Evolutionary conservation across 2,113 vertebrate genomes (phyloP).

Genomic region (Leptobrachium leishanense): DNA sequence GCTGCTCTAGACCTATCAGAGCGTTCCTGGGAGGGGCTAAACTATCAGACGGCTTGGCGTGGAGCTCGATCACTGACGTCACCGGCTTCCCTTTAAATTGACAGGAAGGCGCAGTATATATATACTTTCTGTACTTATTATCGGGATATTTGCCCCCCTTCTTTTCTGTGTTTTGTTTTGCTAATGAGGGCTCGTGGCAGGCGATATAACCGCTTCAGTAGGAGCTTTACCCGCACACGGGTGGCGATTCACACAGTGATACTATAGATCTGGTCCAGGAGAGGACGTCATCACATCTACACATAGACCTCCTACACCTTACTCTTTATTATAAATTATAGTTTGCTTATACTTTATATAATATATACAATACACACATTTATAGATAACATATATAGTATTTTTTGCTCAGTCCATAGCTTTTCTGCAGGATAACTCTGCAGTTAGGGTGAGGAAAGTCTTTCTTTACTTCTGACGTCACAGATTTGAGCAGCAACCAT

Average conservation of each 20-base stretch:
- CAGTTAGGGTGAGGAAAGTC: no score
- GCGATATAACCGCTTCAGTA: conserved; percentile 42
- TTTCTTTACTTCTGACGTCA: neutral
- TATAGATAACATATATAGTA: neutral
- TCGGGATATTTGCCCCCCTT: neutral
- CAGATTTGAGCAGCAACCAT: conserved; percentile 15
- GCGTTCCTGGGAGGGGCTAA: neutral
- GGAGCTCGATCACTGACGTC: conserved; percentile 13
- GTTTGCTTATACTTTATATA: neutral
- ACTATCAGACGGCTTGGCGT: neutral
- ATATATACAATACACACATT: neutral
- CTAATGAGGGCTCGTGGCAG: conserved; percentile 41
- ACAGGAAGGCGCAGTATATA: neutral
- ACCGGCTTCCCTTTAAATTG: neutral
- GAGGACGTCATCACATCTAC: neutral
- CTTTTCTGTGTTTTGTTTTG: neutral
- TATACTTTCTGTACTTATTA: conserved; percentile 13
- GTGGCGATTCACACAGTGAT: conserved; percentile 42
- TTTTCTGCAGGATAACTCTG: neutral
- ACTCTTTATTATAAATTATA: neutral
- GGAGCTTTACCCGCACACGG: conserved; percentile 42
- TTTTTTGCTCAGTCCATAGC: neutral
- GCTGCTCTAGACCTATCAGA: conserved; percentile 3
- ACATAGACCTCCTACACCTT: no score
- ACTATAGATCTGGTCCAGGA: neutral